These are phyloP conservation scores for Phenacoccus solenopsis DNA, from an alignment of 1,140 invertebrate genomes.

Conservation along the genomic window DNA sequence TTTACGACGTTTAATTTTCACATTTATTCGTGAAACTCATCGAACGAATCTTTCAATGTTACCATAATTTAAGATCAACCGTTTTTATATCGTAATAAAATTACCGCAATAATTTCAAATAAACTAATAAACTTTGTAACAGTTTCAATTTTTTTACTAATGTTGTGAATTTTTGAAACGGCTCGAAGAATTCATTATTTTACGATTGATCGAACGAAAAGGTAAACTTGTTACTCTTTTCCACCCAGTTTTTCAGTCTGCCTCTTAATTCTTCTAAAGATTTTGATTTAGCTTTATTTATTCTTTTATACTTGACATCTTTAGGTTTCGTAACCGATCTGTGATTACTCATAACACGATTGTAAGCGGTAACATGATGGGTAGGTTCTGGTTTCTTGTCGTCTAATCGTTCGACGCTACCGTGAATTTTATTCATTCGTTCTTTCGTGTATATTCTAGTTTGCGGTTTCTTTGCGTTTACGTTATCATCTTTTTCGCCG, in stretches of 20 bases:
- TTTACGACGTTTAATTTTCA: too few relatives aligned
- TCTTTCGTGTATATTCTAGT: constrained; percentile 26
- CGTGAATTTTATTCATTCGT: background rate
- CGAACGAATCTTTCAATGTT: too few relatives aligned
- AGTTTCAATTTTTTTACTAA: too few relatives aligned
- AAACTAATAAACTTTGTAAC: too few relatives aligned
- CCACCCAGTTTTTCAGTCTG: constrained; percentile 67
- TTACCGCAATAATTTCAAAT: too few relatives aligned
- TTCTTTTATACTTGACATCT: constrained; percentile 78
- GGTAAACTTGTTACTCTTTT: constrained; percentile 54
- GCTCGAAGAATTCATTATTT: too few relatives aligned
- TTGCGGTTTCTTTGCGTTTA: constrained; percentile 16
- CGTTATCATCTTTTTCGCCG: constrained; percentile 25
- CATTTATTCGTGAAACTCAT: too few relatives aligned
- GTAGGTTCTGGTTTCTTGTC: constrained; percentile 9
- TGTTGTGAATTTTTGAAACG: too few relatives aligned
- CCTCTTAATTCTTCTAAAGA: constrained; percentile 71
- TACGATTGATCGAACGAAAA: constrained; percentile 41
- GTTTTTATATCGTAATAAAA: too few relatives aligned
- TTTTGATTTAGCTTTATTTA: constrained; percentile 80
- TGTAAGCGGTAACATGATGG: constrained; percentile 49
- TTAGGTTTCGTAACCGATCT: constrained; percentile 78
- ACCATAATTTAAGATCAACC: too few relatives aligned
- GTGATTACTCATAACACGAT: constrained; percentile 79
- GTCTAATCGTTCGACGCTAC: constrained; percentile 7